These are phyloP conservation scores for Epicauta chinensis DNA, from an alignment of 1,140 invertebrate species.

Conservation along the genomic window DNA sequence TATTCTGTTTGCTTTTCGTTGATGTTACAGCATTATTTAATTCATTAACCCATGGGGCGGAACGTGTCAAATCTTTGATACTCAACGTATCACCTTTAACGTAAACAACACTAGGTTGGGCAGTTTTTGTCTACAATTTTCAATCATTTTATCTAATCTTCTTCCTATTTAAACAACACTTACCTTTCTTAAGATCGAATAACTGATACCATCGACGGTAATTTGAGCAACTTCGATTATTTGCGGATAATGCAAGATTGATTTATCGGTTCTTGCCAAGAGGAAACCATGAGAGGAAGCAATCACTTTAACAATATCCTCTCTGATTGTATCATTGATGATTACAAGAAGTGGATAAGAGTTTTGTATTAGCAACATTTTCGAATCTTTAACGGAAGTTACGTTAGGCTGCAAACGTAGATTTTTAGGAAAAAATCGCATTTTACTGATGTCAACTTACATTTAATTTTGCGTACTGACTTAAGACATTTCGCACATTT, in stretches of 20 bases:
- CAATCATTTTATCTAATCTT: no score
- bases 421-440: not conserved
- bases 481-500: slow-evolving; percentile 29
- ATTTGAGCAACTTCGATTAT: slow-evolving; percentile 29
- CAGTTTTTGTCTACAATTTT: slow-evolving; percentile 2
- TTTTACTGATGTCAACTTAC: slow-evolving; percentile 22
- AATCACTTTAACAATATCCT: slow-evolving; percentile 28
- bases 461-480: slow-evolving; percentile 26
- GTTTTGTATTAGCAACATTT: slow-evolving; percentile 28
- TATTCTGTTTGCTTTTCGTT: slow-evolving; percentile 19
- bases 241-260: slow-evolving; percentile 16
- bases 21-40: slow-evolving; percentile 19
- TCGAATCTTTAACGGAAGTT: slow-evolving; percentile 25
- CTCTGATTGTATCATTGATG: slow-evolving; percentile 26
- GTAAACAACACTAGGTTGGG: slow-evolving; percentile 18
- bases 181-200: slow-evolving; percentile 33
- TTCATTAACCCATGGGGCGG: slow-evolving; percentile 33
- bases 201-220: slow-evolving; percentile 20
- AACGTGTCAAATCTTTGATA: slow-evolving; percentile 31
- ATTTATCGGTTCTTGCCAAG: slow-evolving; percentile 26
- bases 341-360: slow-evolving; percentile 32
- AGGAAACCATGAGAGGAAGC: slow-evolving; percentile 29
- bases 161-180: no score
- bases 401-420: slow-evolving; percentile 30
- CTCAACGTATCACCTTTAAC: slow-evolving; percentile 35